These are phyloP conservation scores for Engraulis encrasicolus DNA, from an alignment of 2,113 vertebrate genomes.

Conservation along the genomic window DNA sequence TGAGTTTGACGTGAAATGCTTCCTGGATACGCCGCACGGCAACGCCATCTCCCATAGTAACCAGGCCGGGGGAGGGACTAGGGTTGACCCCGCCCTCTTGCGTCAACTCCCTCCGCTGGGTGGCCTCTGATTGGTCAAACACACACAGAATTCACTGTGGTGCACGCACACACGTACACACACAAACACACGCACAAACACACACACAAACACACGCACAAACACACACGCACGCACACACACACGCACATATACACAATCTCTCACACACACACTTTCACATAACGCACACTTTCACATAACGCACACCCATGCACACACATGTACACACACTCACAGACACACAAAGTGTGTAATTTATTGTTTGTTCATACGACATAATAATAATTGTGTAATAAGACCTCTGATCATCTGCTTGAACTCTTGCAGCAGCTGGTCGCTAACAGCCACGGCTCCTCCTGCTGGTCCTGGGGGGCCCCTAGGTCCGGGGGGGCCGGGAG, in stretches of 20 bases:
- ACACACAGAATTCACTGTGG: background rate
- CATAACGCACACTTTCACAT: too few relatives aligned
- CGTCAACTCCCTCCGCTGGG: background rate
- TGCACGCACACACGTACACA: too few relatives aligned
- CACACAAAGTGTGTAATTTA: too few relatives aligned
- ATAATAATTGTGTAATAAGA: too few relatives aligned
- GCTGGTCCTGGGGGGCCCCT: background rate
- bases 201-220: too few relatives aligned
- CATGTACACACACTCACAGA: too few relatives aligned
- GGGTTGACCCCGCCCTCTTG: background rate
- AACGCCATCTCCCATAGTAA: background rate
- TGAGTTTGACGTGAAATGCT: background rate
- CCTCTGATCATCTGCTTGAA: constrained; percentile 13
- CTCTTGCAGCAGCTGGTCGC: background rate
- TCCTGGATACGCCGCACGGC: background rate
- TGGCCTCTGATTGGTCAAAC: background rate
- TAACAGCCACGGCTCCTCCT: background rate
- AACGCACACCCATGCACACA: too few relatives aligned
- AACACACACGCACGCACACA: too few relatives aligned
- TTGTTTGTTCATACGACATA: too few relatives aligned
- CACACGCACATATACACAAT: too few relatives aligned
- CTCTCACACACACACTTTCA: too few relatives aligned
- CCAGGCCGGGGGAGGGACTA: background rate
- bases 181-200: too few relatives aligned
- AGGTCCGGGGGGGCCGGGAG: background rate